phyloP scores from a whole-genome alignment of 2,888 invertebrate genomes.

The Meliscaeva auricollis region DNA sequence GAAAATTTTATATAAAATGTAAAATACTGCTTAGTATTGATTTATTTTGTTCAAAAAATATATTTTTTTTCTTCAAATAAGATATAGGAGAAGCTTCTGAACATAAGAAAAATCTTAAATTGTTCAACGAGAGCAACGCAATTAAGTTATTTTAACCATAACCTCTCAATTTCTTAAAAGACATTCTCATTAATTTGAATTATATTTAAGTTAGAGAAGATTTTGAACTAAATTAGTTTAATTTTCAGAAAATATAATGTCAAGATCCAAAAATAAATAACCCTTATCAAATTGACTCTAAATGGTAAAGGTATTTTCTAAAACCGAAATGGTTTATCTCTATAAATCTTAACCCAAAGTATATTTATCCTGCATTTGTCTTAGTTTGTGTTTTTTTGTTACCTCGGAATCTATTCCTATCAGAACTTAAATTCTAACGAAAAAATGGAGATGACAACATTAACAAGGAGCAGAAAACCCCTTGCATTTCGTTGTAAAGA shows the following conservation, averaged over 20 bases:
- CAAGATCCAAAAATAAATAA: neutral
- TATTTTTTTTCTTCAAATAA: too few species aligned
- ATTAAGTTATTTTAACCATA: too few species aligned
- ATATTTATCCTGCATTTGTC: neutral
- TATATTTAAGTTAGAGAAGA: too few species aligned
- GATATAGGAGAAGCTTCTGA: too few species aligned
- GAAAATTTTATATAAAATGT: neutral
- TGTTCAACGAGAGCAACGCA: too few species aligned
- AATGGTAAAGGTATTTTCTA: neutral
- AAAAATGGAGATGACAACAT: slow-evolving; percentile 13
- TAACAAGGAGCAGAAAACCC: neutral
- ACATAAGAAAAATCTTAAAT: too few species aligned
- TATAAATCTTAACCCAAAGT: slow-evolving; percentile 18
- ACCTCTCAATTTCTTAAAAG: too few species aligned
- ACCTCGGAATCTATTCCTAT: neutral
- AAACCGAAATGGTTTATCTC: neutral
- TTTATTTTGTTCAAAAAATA: too few species aligned
- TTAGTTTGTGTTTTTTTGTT: neutral
- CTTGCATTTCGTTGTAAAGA: slow-evolving; percentile 23
- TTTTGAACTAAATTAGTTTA: too few species aligned
- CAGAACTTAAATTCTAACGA: slow-evolving; percentile 1
- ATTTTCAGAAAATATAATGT: too few species aligned
- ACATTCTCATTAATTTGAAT: too few species aligned
- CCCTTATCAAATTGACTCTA: neutral
- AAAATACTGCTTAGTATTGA: too few species aligned